Conservation (phyloP, 2,113 vertebrate species). For the Lepus timidus region DNA sequence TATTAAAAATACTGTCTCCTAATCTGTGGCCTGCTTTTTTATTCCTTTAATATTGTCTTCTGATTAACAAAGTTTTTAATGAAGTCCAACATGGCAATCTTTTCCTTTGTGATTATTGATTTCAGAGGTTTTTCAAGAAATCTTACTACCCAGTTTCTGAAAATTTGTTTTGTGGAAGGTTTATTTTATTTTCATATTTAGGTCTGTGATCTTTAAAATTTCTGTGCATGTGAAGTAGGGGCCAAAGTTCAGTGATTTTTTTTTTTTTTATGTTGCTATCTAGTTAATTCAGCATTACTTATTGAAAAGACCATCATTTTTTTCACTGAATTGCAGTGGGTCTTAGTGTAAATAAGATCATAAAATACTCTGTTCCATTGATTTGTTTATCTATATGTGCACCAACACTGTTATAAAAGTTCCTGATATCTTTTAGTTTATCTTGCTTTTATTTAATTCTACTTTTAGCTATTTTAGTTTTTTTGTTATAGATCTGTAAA, state of each 20-base stretch:
- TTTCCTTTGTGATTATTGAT: background rate
- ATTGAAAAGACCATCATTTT: background rate
- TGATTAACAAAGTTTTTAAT: slow-evolving; percentile 29
- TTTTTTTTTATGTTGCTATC: background rate
- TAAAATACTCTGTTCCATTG: background rate
- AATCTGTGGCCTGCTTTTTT: background rate
- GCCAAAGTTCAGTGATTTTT: background rate
- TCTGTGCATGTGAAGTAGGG: background rate
- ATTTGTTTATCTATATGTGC: background rate
- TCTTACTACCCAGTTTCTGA: background rate
- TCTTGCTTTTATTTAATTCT: slow-evolving; percentile 41
- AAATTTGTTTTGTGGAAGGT: background rate
- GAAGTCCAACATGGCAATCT: background rate
- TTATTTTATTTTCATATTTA: slow-evolving; percentile 33
- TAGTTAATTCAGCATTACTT: background rate
- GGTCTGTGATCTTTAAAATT: background rate
- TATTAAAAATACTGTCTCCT: background rate
- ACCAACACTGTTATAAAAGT: background rate
- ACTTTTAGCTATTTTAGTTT: background rate
- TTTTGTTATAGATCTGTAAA: background rate
- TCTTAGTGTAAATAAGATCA: background rate
- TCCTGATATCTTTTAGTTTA: background rate
- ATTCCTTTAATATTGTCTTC: slow-evolving; percentile 10
- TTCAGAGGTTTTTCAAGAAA: background rate
- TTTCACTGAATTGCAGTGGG: background rate